Conservation (phyloP, 1,140 invertebrate species). For the Portunus trituberculatus region DNA sequence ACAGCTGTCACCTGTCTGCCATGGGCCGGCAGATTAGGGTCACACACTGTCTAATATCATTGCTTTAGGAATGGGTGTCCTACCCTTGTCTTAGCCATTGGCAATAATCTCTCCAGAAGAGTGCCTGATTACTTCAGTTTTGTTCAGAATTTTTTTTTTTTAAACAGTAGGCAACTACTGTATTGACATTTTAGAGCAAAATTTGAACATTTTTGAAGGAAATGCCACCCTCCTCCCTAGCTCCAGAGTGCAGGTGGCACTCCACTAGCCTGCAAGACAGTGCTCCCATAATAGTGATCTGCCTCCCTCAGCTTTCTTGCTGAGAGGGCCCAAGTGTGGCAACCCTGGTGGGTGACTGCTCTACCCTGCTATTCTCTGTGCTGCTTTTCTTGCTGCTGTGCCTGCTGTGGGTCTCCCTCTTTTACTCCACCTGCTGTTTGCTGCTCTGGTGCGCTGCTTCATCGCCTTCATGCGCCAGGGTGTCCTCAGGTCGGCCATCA, state of each 20-base stretch:
- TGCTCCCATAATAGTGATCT: slow-evolving; percentile 34
- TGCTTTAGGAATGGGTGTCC: slow-evolving; percentile 28
- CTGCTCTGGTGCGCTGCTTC: slow-evolving; percentile 76
- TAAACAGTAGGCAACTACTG: slow-evolving; percentile 38
- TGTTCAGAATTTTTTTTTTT: background rate
- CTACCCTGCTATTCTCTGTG: slow-evolving; percentile 44
- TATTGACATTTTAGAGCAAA: background rate
- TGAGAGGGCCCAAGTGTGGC: slow-evolving; percentile 52
- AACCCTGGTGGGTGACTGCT: slow-evolving; percentile 61
- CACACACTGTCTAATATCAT: slow-evolving; percentile 43
- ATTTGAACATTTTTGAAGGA: background rate
- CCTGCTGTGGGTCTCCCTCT: slow-evolving; percentile 67
- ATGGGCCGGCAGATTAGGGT: slow-evolving; percentile 6
- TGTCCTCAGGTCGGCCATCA: slow-evolving; percentile 69
- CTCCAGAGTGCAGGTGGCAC: background rate
- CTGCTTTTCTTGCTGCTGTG: slow-evolving; percentile 67
- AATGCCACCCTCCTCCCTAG: slow-evolving; percentile 15
- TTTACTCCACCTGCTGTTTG: slow-evolving; percentile 73
- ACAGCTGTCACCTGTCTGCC: slow-evolving; percentile 53
- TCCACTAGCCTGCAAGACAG: background rate
- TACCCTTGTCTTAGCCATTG: slow-evolving; percentile 26
- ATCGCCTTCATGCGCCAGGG: slow-evolving; percentile 76
- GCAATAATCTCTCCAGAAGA: slow-evolving; percentile 20
- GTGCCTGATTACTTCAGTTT: background rate
- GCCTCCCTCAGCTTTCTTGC: slow-evolving; percentile 51